These are phyloP conservation scores for Hirudo medicinalis DNA, from an alignment of 1,140 invertebrate species.

Conservation along the genomic window DNA sequence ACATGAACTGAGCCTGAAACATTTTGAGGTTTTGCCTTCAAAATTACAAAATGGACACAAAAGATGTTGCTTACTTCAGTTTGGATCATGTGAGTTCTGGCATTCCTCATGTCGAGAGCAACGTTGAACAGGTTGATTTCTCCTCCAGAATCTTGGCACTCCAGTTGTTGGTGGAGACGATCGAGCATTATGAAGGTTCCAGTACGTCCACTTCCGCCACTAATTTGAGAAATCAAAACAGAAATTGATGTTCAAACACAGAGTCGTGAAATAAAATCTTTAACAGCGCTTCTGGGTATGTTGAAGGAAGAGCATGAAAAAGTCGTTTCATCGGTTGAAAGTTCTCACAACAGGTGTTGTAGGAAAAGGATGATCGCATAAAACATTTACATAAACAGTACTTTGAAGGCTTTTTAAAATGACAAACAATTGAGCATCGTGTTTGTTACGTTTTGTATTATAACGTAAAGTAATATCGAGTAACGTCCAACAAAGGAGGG, in stretches of 20 bases:
- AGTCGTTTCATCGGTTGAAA: too few relatives aligned
- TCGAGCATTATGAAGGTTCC: slow-evolving; percentile 91
- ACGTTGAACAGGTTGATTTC: slow-evolving; percentile 74
- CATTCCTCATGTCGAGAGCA: slow-evolving; percentile 82
- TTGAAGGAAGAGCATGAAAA: too few relatives aligned
- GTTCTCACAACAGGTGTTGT: too few relatives aligned
- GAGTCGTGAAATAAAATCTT: background rate
- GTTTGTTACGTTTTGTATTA: too few relatives aligned
- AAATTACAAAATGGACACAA: background rate
- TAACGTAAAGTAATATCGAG: too few relatives aligned
- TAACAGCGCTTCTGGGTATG: background rate
- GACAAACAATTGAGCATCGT: too few relatives aligned
- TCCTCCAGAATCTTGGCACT: slow-evolving; percentile 74
- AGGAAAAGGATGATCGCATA: too few relatives aligned
- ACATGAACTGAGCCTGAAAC: background rate
- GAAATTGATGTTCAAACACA: background rate
- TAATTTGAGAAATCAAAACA: slow-evolving; percentile 23
- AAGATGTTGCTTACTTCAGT: background rate
- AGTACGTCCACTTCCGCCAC: slow-evolving; percentile 40
- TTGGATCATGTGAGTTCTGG: slow-evolving; percentile 56
- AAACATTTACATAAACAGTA: too few relatives aligned
- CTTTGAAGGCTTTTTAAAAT: too few relatives aligned
- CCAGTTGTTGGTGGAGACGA: slow-evolving; percentile 73
- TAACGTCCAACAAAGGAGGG: too few relatives aligned
- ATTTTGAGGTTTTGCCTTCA: background rate